Conservation (phyloP, 2,797 vertebrate genomes). For the Enteromius afrohamiltoni region DNA sequence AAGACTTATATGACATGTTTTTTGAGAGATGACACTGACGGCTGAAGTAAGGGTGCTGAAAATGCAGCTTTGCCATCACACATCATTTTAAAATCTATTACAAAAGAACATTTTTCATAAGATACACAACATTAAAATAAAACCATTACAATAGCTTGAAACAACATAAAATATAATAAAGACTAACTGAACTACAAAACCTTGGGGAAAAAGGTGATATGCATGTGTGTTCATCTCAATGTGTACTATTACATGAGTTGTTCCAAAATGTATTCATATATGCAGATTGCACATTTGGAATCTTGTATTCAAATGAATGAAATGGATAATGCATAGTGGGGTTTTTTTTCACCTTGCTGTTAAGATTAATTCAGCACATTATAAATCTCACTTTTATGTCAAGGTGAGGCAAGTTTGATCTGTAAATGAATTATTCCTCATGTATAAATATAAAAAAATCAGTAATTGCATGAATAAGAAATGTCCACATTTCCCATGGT, state of each 20-base stretch:
- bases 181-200: constrained; percentile 8
- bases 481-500: neutral
- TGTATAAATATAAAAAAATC: neutral
- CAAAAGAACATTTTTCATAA: neutral
- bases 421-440: constrained; percentile 3
- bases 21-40: neutral
- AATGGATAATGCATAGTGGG: constrained; percentile 16
- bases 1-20: neutral
- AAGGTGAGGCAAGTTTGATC: constrained; percentile 29
- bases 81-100: neutral
- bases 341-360: constrained; percentile 7
- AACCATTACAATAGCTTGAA: neutral
- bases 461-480: constrained; percentile 5
- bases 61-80: neutral
- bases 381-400: constrained; percentile 45
- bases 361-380: constrained; percentile 37
- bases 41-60: neutral
- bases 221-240: constrained; percentile 26
- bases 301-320: constrained; percentile 41
- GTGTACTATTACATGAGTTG: neutral
- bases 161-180: neutral
- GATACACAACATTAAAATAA: neutral
- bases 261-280: constrained; percentile 50
- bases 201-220: neutral
- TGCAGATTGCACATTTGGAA: constrained; percentile 46